Percentiles rank a stretch among this genome's conserved stretches.
Conservation (phyloP, 2,797 vertebrate species). For the Mormyrus proboscirostris region DNA sequence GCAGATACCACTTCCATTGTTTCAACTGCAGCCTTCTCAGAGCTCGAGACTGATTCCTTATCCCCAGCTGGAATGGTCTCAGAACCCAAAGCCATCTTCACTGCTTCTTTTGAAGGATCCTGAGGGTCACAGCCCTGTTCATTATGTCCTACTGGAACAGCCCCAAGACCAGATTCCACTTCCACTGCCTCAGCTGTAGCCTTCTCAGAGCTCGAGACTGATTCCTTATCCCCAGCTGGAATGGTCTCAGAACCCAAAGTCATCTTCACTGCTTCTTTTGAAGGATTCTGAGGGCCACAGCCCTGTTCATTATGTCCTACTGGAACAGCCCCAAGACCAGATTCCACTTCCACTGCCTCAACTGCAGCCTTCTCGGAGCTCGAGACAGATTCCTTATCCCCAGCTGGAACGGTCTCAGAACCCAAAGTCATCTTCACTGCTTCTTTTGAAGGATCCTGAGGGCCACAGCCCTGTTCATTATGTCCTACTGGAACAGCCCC, state of each 20-base stretch:
- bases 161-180: neutral
- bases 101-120: no score
- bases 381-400: neutral
- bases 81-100: neutral
- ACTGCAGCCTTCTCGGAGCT: neutral
- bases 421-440: neutral
- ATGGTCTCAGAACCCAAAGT: neutral
- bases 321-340: neutral
- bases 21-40: slow-evolving; percentile 29
- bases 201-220: neutral
- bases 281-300: neutral
- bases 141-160: no score
- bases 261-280: neutral
- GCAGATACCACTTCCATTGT: neutral
- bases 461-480: no score
- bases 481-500: no score
- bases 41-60: neutral
- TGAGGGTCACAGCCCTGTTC: no score
- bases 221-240: neutral
- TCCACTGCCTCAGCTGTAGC: neutral
- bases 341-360: neutral
- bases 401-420: neutral
- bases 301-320: neutral
- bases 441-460: no score
- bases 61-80: neutral